Base-by-base conservation (phyloP, 2,888 invertebrate genomes). In the Heliconius erato region DNA sequence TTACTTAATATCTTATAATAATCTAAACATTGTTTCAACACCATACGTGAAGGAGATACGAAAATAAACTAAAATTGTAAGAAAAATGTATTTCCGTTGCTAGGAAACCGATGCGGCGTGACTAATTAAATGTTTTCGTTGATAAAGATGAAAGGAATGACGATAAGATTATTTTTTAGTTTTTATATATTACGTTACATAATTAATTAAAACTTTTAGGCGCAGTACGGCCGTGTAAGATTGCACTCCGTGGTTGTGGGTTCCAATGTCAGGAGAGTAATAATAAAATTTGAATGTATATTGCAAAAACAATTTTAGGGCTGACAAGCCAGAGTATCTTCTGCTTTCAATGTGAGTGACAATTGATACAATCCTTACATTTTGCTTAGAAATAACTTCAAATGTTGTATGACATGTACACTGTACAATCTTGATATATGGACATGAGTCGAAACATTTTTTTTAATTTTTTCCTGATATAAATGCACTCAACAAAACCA, bases 61-160 rank as follows among this genome's bases (percentile, higher is more conserved):
- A 59, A 80, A 80, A 80, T 80, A 80, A 76, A 72, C 72, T 49
- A 23, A 28, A 80, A 76, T 49, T 68, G n/a, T 35, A 67, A 59
- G 74, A 80, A 76, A 74, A 76, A 68, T 68, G 59, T 76, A 80
- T 76, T 80, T 80, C 80, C 80, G 69, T 69, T 68, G 74, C 32
- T 54, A 32, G 7, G 74, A 49, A 26, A 65, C 74, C 74, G 69
- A 76, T 74, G 80, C 44, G 80, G 74, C 76, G 67, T 69, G 35
- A 80, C 80, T 80, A 76, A 80, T 80, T 74, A 68, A 74, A 67
- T 16, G 26, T 80, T 74, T 80, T 63, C n/a, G 74, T 54, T 76
- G 35, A 68, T 54, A 59, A 44, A 72, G 44, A 72, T 72, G 44
- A 72, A 72, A 72, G 72, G 44, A 7, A 49, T 16, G 19, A 49